These are phyloP conservation scores for Oryzias woworae DNA, from an alignment of 2,113 vertebrate species.

Conservation along the genomic window DNA sequence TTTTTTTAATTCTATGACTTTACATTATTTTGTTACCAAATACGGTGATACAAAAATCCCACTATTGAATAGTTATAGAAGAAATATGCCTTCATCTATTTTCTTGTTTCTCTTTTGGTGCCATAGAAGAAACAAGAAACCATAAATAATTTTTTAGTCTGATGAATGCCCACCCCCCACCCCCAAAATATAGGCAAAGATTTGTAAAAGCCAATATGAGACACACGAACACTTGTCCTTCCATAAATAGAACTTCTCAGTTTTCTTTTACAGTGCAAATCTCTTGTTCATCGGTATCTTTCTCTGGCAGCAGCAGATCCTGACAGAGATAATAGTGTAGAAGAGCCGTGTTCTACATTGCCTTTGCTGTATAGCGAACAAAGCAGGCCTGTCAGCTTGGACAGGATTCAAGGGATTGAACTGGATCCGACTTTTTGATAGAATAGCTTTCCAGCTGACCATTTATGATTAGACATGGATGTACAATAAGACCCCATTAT, in stretches of 20 bases:
- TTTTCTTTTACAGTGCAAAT: constrained; percentile 27
- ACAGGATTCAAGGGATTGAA: constrained; percentile 33
- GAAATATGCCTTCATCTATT: too few relatives aligned
- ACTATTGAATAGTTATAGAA: too few relatives aligned
- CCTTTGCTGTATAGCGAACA: constrained; percentile 44
- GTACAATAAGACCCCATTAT: constrained; percentile 13
- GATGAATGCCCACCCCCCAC: too few relatives aligned
- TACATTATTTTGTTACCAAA: too few relatives aligned
- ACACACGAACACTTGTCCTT: too few relatives aligned
- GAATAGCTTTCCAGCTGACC: constrained; percentile 19
- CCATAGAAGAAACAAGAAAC: too few relatives aligned
- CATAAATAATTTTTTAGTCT: too few relatives aligned
- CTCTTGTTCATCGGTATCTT: constrained; percentile 50
- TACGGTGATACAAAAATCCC: too few relatives aligned
- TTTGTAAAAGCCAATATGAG: too few relatives aligned
- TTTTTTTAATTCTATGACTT: too few relatives aligned
- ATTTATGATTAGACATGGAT: constrained; percentile 25
- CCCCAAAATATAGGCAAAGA: too few relatives aligned
- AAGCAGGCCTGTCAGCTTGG: constrained; percentile 53
- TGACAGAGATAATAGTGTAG: constrained; percentile 50
- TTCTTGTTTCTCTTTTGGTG: too few relatives aligned
- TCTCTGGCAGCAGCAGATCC: constrained; percentile 55
- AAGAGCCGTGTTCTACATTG: constrained; percentile 48
- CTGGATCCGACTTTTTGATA: constrained; percentile 39
- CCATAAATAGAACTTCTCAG: constrained; percentile 9